Evolutionary conservation across 2,888 invertebrate genomes (phyloP).

Genomic region (Ellobium chinense): DNA sequence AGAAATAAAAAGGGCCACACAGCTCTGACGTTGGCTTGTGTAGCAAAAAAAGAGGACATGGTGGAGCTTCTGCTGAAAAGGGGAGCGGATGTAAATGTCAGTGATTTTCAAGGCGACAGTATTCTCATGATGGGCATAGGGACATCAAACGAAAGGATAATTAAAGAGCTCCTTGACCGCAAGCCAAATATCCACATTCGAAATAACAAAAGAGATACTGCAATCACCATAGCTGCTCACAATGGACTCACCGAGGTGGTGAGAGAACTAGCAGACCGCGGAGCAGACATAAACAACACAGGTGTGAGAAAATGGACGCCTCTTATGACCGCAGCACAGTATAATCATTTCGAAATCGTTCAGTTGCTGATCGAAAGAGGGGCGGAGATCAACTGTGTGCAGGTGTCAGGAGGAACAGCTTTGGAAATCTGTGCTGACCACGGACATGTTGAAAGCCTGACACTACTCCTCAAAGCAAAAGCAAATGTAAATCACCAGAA

Average conservation of each 20-base stretch:
- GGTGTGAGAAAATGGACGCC: constrained; percentile 26
- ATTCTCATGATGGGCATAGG: constrained; percentile 7
- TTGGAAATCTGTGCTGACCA: constrained; percentile 26
- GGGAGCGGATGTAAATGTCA: background rate
- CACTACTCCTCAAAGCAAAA: constrained; percentile 20
- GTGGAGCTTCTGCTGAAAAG: background rate
- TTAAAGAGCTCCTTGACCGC: constrained; percentile 13
- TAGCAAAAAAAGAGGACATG: constrained; percentile 6
- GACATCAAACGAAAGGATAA: background rate
- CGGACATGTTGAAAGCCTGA: constrained; percentile 26
- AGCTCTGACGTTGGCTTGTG: constrained; percentile 20
- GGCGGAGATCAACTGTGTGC: constrained; percentile 22
- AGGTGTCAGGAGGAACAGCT: constrained; percentile 33
- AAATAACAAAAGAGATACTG: constrained; percentile 19
- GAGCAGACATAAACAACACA: constrained; percentile 12
- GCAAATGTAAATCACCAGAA: constrained; percentile 14
- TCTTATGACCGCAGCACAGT: constrained; percentile 23
- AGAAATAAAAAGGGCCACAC: constrained; percentile 8
- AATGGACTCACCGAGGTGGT: constrained; percentile 17
- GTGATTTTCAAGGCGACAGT: constrained; percentile 10
- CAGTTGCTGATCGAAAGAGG: background rate
- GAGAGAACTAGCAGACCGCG: background rate
- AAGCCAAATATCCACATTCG: constrained; percentile 17
- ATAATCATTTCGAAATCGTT: constrained; percentile 14
- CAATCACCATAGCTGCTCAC: constrained; percentile 14